Evolutionary conservation across 2,113 vertebrate species (phyloP).

Genomic region (Sapayoa aenigma): DNA sequence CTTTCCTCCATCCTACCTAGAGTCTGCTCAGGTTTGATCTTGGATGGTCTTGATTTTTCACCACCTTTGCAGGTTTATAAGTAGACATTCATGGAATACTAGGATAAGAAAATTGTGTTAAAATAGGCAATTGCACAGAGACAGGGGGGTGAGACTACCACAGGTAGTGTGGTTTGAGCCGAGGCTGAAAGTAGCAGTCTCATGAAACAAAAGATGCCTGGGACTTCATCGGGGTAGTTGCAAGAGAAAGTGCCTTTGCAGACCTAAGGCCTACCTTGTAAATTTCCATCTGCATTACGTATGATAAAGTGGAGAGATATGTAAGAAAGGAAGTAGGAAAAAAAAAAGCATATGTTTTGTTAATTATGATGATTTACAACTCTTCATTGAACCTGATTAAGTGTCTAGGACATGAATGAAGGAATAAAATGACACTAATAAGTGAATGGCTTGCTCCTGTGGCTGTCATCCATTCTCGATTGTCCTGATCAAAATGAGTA

Average conservation of each 20-base stretch:
- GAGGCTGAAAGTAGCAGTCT: background rate
- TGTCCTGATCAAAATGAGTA: background rate
- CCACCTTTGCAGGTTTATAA: background rate
- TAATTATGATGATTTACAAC: background rate
- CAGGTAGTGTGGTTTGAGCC: background rate
- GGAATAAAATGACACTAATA: background rate
- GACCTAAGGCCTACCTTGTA: background rate
- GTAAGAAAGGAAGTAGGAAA: background rate
- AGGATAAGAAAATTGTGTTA: background rate
- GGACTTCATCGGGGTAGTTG: background rate
- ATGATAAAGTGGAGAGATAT: background rate
- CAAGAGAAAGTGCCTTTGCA: background rate
- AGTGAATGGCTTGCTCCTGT: background rate
- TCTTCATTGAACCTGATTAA: background rate
- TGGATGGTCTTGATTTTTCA: background rate
- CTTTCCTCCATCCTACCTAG: background rate
- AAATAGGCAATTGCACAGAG: background rate
- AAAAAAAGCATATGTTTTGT: background rate
- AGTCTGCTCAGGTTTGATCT: background rate
- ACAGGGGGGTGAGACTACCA: fast-evolving
- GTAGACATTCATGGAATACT: background rate
- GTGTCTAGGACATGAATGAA: background rate
- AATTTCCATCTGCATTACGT: background rate
- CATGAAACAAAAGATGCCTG: background rate
- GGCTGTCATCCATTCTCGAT: background rate